Evolutionary conservation across 2,113 vertebrate genomes (phyloP).

Genomic region (rat (Rattus norvegicus)): GRCr8 NC_086034.1:4616001-4616500

Average conservation of each 20-base stretch:
- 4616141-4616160: background rate
- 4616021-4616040: background rate
- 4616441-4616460: background rate
- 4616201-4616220: background rate
- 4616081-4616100: background rate
- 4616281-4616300: background rate
- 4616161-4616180: background rate
- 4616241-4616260: background rate
- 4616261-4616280: background rate
- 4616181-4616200: background rate
- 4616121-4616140: background rate
- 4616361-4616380: background rate
- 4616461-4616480: background rate
- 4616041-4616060: background rate
- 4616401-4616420: background rate
- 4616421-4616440: background rate
- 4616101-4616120: background rate
- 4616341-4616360: background rate
- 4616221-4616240: background rate
- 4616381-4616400: background rate
- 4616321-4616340: background rate
- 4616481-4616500: background rate
- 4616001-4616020: conserved; percentile 2
- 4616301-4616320: background rate
- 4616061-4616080: background rate